Base-by-base conservation (phyloP, 1,140 invertebrate species). In the Drosophila truncata region DNA sequence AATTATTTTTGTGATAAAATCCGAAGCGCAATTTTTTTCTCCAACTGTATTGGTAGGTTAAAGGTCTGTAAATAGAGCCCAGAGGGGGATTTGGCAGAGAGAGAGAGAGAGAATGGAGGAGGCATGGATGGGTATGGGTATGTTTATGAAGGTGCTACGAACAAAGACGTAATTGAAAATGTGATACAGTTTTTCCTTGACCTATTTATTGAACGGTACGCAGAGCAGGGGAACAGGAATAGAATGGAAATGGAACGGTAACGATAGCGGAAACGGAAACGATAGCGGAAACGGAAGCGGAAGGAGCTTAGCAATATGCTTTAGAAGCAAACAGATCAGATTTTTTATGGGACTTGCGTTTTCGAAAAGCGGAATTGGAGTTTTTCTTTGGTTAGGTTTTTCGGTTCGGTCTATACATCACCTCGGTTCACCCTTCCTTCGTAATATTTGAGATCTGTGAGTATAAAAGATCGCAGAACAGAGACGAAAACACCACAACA, bases 101-200 rank as follows among this genome's bases (percentile, higher is more conserved):
- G 13, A 25, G 11, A 42, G 5, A 47, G 44, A n/a, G 46, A 47
- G 23, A 47, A 20, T 25, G 10, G 25, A 13, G 14, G 46, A 47
- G 23, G 25, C n/a, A n/a, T n/a, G 46, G 25, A 42, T 13, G 70
- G 31, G 46, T 27, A 52, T 27, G 72, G 61, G 80, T 82, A 84
- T 83, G 78, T 79, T 73, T 84, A 81, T 82, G 84, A 91, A 82
- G 91, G 91, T 92, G 91, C 91, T 92, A 92, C 80, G 83, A 91
- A 92, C 91, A 92, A 92, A 92, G 91, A 91, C 86, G 91, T 92
- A 92, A 92, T 88, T 90, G 88, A 84, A 91, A 92, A 92, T 92
- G 91, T 92, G 91, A 92, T 92, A 92, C 87, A 85, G 83, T 88
- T 90, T 90, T 87, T 87, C 85, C 80, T 87, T 88, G 88, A 80